A percentile compares a stretch with the other conserved stretches of the same genome.
phyloP scores from a whole-genome alignment of 2,113 vertebrate genomes.

The Synodontis membranacea region DNA sequence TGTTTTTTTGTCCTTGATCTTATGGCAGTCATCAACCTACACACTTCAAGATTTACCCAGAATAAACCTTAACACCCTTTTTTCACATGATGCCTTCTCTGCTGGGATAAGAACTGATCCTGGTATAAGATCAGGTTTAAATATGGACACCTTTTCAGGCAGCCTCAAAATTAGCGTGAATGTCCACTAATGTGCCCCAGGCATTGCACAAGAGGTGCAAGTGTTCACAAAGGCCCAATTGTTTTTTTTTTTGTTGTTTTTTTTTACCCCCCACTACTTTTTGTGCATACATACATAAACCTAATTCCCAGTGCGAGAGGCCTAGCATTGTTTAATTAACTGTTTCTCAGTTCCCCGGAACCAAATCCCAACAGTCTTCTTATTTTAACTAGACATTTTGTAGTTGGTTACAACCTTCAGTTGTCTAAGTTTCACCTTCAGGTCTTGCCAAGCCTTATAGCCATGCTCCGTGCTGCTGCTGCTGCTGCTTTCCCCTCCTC shows the following conservation, averaged over 20 bases:
- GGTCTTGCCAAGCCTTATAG: not conserved
- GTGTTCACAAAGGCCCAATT: not conserved
- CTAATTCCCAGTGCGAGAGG: not conserved
- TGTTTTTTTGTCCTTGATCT: not conserved
- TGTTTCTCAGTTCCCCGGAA: not conserved
- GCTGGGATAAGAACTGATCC: no score
- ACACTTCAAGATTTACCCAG: not conserved
- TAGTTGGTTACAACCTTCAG: not conserved
- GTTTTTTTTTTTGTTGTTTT: not conserved
- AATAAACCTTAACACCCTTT: no score
- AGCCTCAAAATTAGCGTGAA: not conserved
- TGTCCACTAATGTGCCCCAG: not conserved
- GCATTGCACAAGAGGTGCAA: not conserved
- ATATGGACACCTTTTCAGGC: not conserved
- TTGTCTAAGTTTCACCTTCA: conserved; percentile 20
- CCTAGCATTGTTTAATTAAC: not conserved
- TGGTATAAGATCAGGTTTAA: not conserved
- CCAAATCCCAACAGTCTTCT: not conserved
- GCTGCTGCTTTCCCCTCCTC: conserved; percentile 13
- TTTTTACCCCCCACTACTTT: not conserved
- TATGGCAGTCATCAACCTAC: not conserved
- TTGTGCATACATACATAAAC: not conserved
- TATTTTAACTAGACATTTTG: conserved; percentile 16
- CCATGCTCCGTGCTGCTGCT: not conserved
- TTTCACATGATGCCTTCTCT: not conserved